Conservation (phyloP, 2,113 vertebrate genomes). For the Patagioenas fasciata region DNA sequence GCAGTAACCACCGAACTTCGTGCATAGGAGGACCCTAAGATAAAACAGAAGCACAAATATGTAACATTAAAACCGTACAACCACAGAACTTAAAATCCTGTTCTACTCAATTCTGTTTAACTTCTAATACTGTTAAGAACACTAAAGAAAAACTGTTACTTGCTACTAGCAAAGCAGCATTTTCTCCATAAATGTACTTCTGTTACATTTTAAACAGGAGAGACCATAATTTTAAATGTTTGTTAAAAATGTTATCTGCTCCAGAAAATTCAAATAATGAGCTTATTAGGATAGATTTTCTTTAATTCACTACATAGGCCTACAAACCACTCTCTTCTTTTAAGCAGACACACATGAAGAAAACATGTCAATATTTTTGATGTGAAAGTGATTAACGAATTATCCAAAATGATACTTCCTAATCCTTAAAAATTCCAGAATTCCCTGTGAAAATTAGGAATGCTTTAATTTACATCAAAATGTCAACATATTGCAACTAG, state of each 20-base stretch:
- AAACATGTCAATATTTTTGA: neutral
- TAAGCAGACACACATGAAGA: neutral
- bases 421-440: neutral
- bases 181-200: too few relatives aligned
- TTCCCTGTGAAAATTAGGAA: neutral
- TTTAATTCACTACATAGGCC: neutral
- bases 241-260: too few relatives aligned
- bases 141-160: neutral
- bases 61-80: neutral
- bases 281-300: neutral
- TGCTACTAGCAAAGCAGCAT: neutral
- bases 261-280: neutral
- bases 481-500: neutral
- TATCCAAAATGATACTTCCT: neutral
- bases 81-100: neutral
- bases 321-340: neutral
- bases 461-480: neutral
- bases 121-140: neutral
- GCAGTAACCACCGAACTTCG: slow-evolving; percentile 97
- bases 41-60: neutral
- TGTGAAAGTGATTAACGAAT: neutral
- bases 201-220: neutral
- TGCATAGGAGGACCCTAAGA: slow-evolving; percentile 93
- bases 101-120: neutral
- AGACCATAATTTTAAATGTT: too few relatives aligned